These are phyloP conservation scores for Yoshiicerus persimilis DNA, from an alignment of 1,140 invertebrate species.

Conservation along the genomic window DNA sequence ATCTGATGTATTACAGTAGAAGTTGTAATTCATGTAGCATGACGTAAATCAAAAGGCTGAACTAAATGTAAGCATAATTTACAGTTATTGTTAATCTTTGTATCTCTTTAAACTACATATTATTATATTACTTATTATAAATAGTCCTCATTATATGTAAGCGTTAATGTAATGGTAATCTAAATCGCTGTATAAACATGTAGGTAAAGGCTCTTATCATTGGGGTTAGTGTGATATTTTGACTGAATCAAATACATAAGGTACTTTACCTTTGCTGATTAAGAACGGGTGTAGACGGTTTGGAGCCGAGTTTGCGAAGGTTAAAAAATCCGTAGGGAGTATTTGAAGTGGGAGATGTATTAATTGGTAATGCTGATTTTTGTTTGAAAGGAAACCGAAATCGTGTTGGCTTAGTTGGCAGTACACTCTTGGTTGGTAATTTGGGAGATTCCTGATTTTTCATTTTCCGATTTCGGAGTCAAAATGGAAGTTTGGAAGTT, in stretches of 20 bases:
- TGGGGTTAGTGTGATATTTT: background rate
- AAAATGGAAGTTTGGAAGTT: background rate
- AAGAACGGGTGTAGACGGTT: background rate
- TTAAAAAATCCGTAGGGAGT: background rate
- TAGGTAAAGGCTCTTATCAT: background rate
- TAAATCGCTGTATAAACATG: background rate
- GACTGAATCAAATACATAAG: background rate
- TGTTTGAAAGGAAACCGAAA: slow-evolving; percentile 40
- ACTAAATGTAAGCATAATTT: background rate
- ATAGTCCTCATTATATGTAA: background rate
- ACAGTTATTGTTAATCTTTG: background rate
- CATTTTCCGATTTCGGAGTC: background rate
- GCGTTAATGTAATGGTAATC: background rate
- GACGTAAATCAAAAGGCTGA: background rate
- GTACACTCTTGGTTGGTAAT: background rate
- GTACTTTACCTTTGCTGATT: background rate
- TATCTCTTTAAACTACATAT: background rate
- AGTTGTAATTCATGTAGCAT: background rate
- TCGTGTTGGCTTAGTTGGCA: slow-evolving; percentile 12
- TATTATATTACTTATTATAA: background rate
- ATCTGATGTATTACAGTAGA: background rate
- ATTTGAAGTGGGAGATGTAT: background rate
- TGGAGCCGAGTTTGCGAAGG: background rate
- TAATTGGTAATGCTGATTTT: slow-evolving; percentile 8
- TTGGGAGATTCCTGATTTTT: slow-evolving; percentile 8